Percentiles rank a stretch among this genome's conserved stretches.
Conservation (phyloP, 2,113 vertebrate species). For the Nycticorax nycticorax region DNA sequence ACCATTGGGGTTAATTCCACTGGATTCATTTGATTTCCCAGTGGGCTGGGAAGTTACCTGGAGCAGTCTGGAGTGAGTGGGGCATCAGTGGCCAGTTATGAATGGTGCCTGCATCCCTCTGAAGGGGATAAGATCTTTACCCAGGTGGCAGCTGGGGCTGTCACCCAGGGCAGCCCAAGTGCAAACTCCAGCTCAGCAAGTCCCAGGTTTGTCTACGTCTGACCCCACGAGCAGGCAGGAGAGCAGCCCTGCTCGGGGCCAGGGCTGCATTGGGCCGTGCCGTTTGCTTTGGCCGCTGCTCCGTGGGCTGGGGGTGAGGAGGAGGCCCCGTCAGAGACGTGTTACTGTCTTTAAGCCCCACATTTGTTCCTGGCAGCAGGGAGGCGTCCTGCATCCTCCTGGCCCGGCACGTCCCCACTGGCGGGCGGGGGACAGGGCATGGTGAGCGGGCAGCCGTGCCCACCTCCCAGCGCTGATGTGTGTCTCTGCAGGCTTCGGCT, state of each 20-base stretch:
- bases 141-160: background rate
- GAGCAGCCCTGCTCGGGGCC: background rate
- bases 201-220: accelerated
- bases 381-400: background rate
- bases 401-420: accelerated
- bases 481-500: accelerated
- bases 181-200: background rate
- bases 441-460: background rate
- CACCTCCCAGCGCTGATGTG: accelerated
- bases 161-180: background rate
- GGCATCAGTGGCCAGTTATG: accelerated
- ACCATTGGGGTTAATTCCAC: background rate
- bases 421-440: background rate
- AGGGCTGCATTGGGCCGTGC: accelerated
- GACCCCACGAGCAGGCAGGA: background rate
- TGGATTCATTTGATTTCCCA: background rate
- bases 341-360: background rate
- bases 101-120: background rate
- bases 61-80: background rate
- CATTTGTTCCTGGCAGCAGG: background rate
- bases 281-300: background rate
- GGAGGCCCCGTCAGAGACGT: accelerated
- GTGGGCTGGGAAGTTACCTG: background rate
- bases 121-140: accelerated
- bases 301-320: accelerated